Conservation (phyloP, 2,888 invertebrate species). For the Pollenia amentaria region DNA sequence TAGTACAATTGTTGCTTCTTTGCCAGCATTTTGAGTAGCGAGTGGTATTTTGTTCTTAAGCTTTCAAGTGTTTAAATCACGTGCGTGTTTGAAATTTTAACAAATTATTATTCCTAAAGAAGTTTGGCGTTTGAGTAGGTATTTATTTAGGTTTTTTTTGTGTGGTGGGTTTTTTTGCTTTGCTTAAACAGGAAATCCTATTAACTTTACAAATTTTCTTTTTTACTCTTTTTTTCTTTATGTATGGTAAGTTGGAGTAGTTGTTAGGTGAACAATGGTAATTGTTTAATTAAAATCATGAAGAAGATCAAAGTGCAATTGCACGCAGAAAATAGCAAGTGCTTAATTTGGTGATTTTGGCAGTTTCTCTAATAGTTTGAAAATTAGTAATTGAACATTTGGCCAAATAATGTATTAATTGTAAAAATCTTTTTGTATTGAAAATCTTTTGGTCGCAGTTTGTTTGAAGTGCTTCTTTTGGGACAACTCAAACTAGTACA, state of each 20-base stretch:
- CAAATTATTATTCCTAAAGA: conserved; percentile 54
- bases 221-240: conserved; percentile 14
- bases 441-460: no score
- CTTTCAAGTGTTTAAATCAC: conserved; percentile 54
- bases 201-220: conserved; percentile 37
- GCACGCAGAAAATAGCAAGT: not conserved
- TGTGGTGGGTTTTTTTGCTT: conserved; percentile 31
- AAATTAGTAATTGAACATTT: not conserved
- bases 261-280: conserved; percentile 38
- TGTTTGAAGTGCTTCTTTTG: no score
- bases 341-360: conserved; percentile 3
- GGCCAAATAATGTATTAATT: no score
- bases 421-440: no score
- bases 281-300: conserved; percentile 28
- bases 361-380: conserved; percentile 23
- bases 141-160: not conserved
- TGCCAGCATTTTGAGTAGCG: not conserved
- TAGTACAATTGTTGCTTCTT: conserved; percentile 24
- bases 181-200: conserved; percentile 69
- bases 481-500: no score
- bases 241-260: not conserved
- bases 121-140: conserved; percentile 18
- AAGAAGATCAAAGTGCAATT: not conserved
- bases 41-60: conserved; percentile 40
- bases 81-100: conserved; percentile 74